phyloP scores from a whole-genome alignment of 1,140 invertebrate species.

The Halyomorpha halys region DNA sequence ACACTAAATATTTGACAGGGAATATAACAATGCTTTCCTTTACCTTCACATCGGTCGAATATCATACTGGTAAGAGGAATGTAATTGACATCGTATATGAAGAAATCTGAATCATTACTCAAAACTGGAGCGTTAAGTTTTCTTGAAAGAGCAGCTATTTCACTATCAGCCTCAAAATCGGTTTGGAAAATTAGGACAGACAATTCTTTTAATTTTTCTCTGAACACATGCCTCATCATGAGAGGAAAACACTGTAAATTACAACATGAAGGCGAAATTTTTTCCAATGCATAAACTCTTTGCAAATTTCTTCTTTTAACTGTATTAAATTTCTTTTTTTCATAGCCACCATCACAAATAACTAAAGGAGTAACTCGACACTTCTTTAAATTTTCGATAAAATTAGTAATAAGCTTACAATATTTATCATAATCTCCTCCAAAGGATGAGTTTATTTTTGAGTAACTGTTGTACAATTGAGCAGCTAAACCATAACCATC shows the following conservation, averaged over 20 bases:
- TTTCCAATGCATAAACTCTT: slow-evolving; percentile 40
- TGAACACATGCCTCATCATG: slow-evolving; percentile 59
- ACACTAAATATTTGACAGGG: slow-evolving; percentile 60
- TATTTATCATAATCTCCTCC: slow-evolving; percentile 80
- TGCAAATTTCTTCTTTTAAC: slow-evolving; percentile 48
- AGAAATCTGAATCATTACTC: slow-evolving; percentile 87
- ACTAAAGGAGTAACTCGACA: slow-evolving; percentile 68
- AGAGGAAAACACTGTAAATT: slow-evolving; percentile 50
- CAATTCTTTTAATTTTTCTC: slow-evolving; percentile 50
- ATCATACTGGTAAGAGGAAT: slow-evolving; percentile 64
- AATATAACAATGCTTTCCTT: slow-evolving; percentile 34
- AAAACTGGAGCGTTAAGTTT: slow-evolving; percentile 67
- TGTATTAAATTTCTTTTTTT: slow-evolving; percentile 65
- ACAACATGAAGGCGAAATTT: slow-evolving; percentile 14
- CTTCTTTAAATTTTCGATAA: slow-evolving; percentile 57
- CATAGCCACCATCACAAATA: slow-evolving; percentile 71
- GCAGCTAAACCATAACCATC: slow-evolving; percentile 71
- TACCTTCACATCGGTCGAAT: slow-evolving; percentile 26
- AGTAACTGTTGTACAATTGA: slow-evolving; percentile 54
- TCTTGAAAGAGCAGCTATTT: slow-evolving; percentile 66
- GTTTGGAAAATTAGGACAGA: slow-evolving; percentile 55
- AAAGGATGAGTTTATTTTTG: slow-evolving; percentile 56
- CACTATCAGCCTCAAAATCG: slow-evolving; percentile 77
- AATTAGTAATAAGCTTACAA: slow-evolving; percentile 47
- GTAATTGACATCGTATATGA: slow-evolving; percentile 69